Conservation (phyloP, 2,797 vertebrate genomes). For the Melanotaenia maccullochi region DNA sequence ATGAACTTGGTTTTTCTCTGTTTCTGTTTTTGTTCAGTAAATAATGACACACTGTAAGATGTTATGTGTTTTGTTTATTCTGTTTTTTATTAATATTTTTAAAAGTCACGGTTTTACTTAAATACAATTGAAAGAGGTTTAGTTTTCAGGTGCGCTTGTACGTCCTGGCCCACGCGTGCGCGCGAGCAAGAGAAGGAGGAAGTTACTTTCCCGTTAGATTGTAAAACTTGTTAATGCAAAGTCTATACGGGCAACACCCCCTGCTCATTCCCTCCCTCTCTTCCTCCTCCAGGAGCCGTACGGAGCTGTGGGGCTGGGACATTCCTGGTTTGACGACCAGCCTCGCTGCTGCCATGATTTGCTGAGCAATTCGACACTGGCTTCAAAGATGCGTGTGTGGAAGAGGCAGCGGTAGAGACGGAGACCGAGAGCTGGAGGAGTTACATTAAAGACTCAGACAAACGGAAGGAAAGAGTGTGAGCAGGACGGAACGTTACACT, state of each 20-base stretch:
- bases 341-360: constrained; percentile 78
- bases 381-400: constrained; percentile 77
- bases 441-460: constrained; percentile 23
- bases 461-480: not conserved
- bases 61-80: no score
- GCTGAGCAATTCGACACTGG: constrained; percentile 83
- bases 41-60: no score
- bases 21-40: not conserved
- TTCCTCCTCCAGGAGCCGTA: constrained; percentile 58
- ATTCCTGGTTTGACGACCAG: constrained; percentile 83
- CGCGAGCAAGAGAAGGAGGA: constrained; percentile 47
- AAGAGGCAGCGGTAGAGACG: constrained; percentile 64
- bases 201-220: constrained; percentile 46
- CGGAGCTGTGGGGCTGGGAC: constrained; percentile 79
- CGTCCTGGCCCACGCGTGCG: constrained; percentile 15
- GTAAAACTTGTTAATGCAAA: constrained; percentile 72
- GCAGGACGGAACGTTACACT: constrained; percentile 12
- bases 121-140: not conserved
- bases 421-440: constrained; percentile 40
- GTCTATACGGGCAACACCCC: constrained; percentile 49
- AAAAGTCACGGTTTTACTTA: no score
- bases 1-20: not conserved
- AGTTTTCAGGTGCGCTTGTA: not conserved
- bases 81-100: no score
- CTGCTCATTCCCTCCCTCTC: constrained; percentile 26